These are phyloP conservation scores for Lanius collurio DNA, from an alignment of 2,113 vertebrate genomes.

Conservation along the genomic window DNA sequence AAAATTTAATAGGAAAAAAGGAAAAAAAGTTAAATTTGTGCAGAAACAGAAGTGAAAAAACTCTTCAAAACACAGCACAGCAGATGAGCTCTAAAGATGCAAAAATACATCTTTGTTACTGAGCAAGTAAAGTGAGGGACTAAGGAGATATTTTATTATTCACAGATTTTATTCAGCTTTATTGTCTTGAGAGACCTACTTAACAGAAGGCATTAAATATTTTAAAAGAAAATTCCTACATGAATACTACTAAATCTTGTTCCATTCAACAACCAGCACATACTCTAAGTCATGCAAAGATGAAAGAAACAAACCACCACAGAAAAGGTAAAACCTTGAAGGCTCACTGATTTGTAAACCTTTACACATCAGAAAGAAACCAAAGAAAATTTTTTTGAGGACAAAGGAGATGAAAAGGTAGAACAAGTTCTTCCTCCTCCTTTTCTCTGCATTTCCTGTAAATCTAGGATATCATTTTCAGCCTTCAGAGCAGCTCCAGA, in stretches of 20 bases:
- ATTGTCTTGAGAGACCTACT: background rate
- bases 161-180: background rate
- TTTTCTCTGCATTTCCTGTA: background rate
- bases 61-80: background rate
- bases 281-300: background rate
- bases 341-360: background rate
- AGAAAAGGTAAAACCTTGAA: background rate
- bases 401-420: background rate
- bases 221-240: background rate
- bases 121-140: background rate
- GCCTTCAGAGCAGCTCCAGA: background rate
- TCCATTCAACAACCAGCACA: background rate
- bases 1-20: background rate
- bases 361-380: slow-evolving; percentile 16
- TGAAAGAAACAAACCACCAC: background rate
- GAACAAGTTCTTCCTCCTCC: background rate
- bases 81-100: background rate
- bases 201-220: background rate
- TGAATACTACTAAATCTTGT: background rate
- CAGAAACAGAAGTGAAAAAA: background rate
- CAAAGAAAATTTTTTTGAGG: background rate
- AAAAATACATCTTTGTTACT: background rate
- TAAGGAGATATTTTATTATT: background rate
- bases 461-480: background rate
- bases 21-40: background rate